Conservation (phyloP, 2,888 invertebrate species). For the Sarcophaga rosellei region DNA sequence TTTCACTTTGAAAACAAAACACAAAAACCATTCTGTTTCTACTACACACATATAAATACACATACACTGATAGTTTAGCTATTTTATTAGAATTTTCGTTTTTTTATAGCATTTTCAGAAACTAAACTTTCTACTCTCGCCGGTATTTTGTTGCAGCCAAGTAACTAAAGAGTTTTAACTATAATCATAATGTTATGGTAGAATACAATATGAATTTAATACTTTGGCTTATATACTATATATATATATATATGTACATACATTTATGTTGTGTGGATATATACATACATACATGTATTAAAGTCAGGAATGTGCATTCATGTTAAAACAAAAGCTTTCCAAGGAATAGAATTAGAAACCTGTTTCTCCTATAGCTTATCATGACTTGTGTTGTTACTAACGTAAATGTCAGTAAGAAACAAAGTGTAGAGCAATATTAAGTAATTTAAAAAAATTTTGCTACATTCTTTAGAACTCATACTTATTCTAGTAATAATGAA, state of each 20-base stretch:
- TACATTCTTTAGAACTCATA: too few relatives aligned
- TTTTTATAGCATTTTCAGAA: neutral
- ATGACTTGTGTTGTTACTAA: too few relatives aligned
- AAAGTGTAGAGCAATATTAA: too few relatives aligned
- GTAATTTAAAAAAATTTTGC: too few relatives aligned
- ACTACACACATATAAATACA: neutral
- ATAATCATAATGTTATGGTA: slow-evolving; percentile 55
- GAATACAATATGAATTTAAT: slow-evolving; percentile 31
- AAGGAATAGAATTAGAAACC: too few relatives aligned
- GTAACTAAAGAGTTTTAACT: slow-evolving; percentile 45
- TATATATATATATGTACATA: neutral
- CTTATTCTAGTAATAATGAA: too few relatives aligned
- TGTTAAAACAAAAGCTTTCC: neutral
- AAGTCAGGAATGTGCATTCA: slow-evolving; percentile 21
- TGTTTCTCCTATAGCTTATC: too few relatives aligned
- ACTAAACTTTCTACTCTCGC: slow-evolving; percentile 53
- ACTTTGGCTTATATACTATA: neutral
- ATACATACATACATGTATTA: slow-evolving; percentile 4
- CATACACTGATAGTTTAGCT: neutral
- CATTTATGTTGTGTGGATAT: neutral
- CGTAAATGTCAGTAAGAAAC: too few relatives aligned
- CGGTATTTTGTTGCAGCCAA: slow-evolving; percentile 48
- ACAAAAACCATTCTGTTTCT: neutral
- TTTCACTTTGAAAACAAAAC: neutral
- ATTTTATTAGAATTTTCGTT: neutral